These are phyloP conservation scores for Carapus acus DNA, from an alignment of 2,797 vertebrate species.

Conservation along the genomic window DNA sequence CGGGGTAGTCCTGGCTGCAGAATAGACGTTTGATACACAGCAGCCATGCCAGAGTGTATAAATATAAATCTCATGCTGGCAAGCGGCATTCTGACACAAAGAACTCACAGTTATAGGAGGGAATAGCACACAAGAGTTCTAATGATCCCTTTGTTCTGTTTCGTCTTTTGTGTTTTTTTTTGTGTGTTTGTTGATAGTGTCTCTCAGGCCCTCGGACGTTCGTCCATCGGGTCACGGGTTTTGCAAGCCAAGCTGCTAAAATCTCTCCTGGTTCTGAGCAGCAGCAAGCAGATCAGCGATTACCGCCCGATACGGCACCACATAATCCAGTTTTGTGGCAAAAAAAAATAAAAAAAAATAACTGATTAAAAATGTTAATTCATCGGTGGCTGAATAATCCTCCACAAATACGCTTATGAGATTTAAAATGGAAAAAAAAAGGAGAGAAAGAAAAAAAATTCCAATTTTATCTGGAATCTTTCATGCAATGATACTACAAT, in stretches of 20 bases:
- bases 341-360: constrained; percentile 66
- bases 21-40: too few relatives aligned
- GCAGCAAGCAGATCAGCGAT: constrained; percentile 64
- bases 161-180: constrained; percentile 45
- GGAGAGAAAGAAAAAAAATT: too few relatives aligned
- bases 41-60: constrained; percentile 23
- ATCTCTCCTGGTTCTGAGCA: constrained; percentile 58
- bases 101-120: constrained; percentile 24
- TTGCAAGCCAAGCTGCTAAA: constrained; percentile 51
- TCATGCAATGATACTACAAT: constrained; percentile 73
- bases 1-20: constrained; percentile 35
- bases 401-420: constrained; percentile 79
- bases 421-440: too few relatives aligned
- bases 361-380: constrained; percentile 78
- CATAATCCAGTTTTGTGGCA: constrained; percentile 73
- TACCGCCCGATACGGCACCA: constrained; percentile 66
- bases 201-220: constrained; percentile 28
- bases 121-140: constrained; percentile 17
- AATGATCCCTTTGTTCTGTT: constrained; percentile 49
- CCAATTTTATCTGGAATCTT: constrained; percentile 79
- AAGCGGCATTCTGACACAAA: constrained; percentile 23
- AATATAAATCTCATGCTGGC: constrained; percentile 24
- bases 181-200: constrained; percentile 21
- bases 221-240: constrained; percentile 35
- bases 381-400: constrained; percentile 71